A percentile compares a stretch with the other conserved stretches of the same genome.
Evolutionary conservation across 2,113 vertebrate species (phyloP).

Genomic region (Pangasianodon gigas): DNA sequence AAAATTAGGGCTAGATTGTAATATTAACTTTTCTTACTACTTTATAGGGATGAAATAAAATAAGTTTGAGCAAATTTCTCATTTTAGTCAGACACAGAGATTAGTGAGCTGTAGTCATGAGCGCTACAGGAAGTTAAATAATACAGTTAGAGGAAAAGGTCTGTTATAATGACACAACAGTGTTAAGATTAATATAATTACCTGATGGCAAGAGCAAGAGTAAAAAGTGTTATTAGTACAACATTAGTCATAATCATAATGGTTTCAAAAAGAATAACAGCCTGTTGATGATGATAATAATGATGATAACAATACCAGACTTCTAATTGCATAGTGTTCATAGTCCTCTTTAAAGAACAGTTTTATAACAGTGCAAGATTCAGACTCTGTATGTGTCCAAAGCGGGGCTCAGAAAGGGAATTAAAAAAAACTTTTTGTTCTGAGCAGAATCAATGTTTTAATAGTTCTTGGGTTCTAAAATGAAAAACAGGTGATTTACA

Average conservation of each 20-base stretch:
- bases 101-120: not conserved
- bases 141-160: not conserved
- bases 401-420: not conserved
- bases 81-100: not conserved
- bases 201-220: not conserved
- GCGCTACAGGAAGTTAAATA: not conserved
- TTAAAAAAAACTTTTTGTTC: not conserved
- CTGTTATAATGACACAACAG: not conserved
- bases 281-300: not conserved
- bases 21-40: not conserved
- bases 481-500: not conserved
- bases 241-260: not conserved
- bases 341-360: not conserved
- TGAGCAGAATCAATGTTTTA: not conserved
- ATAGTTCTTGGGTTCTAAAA: not conserved
- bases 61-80: not conserved
- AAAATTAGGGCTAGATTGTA: not conserved
- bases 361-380: not conserved
- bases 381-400: not conserved
- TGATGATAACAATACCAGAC: not conserved
- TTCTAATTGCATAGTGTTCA: not conserved
- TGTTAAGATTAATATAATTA: not conserved
- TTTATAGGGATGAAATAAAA: not conserved
- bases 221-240: not conserved
- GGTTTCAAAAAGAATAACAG: not conserved